Conservation (phyloP, 2,797 vertebrate genomes). For the Macropus fuliginosus region DNA sequence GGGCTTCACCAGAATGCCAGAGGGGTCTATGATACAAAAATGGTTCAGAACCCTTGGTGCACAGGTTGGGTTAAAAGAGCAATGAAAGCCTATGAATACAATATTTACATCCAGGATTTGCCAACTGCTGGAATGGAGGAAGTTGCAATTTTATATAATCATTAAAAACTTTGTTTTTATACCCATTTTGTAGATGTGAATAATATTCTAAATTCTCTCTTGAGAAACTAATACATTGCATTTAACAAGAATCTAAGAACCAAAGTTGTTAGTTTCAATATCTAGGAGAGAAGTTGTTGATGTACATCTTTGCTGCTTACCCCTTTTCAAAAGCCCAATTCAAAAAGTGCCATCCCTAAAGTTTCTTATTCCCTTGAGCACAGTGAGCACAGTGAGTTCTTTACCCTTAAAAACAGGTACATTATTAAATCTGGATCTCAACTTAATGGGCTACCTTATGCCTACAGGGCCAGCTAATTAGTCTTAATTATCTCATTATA, state of each 20-base stretch:
- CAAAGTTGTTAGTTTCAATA: conserved; percentile 20
- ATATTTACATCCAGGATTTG: not conserved
- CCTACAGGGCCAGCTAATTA: conserved; percentile 81
- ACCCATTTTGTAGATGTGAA: conserved; percentile 63
- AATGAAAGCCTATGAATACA: not conserved
- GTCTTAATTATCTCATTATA: conserved; percentile 82
- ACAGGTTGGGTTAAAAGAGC: not conserved
- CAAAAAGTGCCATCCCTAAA: conserved; percentile 30
- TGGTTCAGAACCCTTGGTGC: not conserved
- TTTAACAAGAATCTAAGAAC: conserved; percentile 52
- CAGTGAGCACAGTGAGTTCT: conserved; percentile 60
- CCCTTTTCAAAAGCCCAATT: conserved; percentile 14
- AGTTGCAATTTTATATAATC: not conserved
- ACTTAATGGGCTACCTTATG: conserved; percentile 78
- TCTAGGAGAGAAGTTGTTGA: conserved; percentile 9
- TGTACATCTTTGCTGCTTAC: not conserved
- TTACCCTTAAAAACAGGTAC: conserved; percentile 74
- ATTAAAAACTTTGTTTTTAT: not conserved
- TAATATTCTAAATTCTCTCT: not conserved
- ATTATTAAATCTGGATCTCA: conserved; percentile 76
- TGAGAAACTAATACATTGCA: not conserved
- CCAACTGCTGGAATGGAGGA: not conserved
- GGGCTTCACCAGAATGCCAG: not conserved
- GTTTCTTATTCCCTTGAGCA: conserved; percentile 48
- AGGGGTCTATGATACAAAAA: not conserved